Conservation (phyloP, 2,113 vertebrate genomes). For the Dasyprocta punctata region DNA sequence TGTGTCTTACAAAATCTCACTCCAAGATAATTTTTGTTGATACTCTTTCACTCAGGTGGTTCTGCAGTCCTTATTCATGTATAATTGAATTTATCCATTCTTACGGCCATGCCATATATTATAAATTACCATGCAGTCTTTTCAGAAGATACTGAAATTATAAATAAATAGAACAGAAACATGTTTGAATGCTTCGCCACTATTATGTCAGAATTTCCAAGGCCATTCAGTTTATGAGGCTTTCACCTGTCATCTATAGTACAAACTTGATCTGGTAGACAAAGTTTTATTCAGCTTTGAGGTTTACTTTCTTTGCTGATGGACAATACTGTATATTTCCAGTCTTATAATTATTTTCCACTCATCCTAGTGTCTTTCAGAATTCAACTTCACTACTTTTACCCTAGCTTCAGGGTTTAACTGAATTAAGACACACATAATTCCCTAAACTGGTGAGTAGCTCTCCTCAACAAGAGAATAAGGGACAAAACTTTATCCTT, state of each 20-base stretch:
- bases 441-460: not conserved
- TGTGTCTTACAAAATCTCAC: not conserved
- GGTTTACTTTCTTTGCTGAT: not conserved
- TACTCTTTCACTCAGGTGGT: not conserved
- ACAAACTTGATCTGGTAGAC: not conserved
- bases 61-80: not conserved
- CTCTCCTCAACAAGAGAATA: not conserved
- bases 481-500: not conserved
- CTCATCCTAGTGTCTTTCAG: not conserved
- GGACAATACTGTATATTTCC: not conserved
- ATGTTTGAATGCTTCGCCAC: not conserved
- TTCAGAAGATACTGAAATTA: not conserved
- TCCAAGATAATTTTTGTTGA: not conserved
- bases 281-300: not conserved
- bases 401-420: not conserved
- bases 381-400: not conserved
- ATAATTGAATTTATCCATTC: not conserved
- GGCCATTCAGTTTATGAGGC: not conserved
- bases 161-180: not conserved
- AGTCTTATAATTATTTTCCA: not conserved
- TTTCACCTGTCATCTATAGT: not conserved
- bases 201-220: not conserved
- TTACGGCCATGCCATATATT: not conserved
- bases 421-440: not conserved
- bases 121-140: not conserved